Evolutionary conservation across 2,888 invertebrate genomes (phyloP).

Genomic region (Deilephila elpenor): DNA sequence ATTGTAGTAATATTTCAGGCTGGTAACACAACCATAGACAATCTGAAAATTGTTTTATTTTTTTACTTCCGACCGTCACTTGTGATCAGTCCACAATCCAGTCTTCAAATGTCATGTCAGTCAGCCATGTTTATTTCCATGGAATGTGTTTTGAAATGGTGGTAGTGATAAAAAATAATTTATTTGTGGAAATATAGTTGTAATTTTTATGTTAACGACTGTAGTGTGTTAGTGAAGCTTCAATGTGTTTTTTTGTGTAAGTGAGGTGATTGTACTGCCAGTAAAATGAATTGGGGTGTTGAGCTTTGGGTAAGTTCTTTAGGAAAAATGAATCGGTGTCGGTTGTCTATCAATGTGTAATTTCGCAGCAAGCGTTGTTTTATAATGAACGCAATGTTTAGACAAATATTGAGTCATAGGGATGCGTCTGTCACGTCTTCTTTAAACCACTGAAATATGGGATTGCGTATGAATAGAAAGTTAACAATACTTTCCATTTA

Average conservation of each 20-base stretch:
- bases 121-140: slow-evolving; percentile 82
- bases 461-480: slow-evolving; percentile 11
- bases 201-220: slow-evolving; percentile 58
- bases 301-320: slow-evolving; percentile 87
- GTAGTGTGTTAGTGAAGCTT: slow-evolving; percentile 72
- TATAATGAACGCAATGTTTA: neutral
- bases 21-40: slow-evolving; percentile 48
- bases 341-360: slow-evolving; percentile 27
- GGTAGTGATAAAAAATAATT: slow-evolving; percentile 72
- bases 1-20: slow-evolving; percentile 36
- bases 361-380: slow-evolving; percentile 4
- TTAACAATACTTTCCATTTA: slow-evolving; percentile 26
- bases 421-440: neutral
- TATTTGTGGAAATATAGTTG: slow-evolving; percentile 64
- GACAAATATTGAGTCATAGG: neutral
- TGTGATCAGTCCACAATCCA: slow-evolving; percentile 39
- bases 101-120: slow-evolving; percentile 65
- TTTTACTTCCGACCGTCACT: slow-evolving; percentile 44
- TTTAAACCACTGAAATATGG: neutral
- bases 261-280: slow-evolving; percentile 72
- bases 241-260: slow-evolving; percentile 79
- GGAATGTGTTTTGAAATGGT: slow-evolving; percentile 80
- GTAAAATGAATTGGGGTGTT: slow-evolving; percentile 88
- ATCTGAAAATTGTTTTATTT: slow-evolving; percentile 35
- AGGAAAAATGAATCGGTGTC: slow-evolving; percentile 40